These are phyloP conservation scores for Epizoanthus fatuus DNA, from an alignment of 92 coral and sea anemone species.

Conservation along the genomic window DNA sequence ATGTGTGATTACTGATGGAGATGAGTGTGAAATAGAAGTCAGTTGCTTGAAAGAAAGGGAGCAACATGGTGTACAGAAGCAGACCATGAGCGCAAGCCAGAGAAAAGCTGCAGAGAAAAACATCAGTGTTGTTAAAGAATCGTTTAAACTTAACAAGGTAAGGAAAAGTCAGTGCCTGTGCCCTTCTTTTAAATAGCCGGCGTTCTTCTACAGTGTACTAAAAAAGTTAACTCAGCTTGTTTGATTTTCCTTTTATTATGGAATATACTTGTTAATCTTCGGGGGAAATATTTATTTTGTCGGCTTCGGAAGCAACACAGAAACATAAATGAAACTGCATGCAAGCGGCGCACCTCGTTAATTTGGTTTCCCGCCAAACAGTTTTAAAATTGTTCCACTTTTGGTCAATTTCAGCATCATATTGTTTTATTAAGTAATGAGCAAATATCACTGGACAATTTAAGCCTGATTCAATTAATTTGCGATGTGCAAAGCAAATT, in stretches of 20 bases:
- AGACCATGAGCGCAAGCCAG: slow-evolving; percentile 33
- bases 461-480: too few relatives aligned
- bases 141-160: slow-evolving; percentile 40
- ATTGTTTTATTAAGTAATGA: too few relatives aligned
- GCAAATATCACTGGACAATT: too few relatives aligned
- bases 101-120: slow-evolving; percentile 39
- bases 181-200: slow-evolving; percentile 35
- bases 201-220: slow-evolving; percentile 36
- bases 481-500: too few relatives aligned
- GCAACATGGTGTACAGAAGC: slow-evolving; percentile 37
- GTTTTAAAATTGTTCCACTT: too few relatives aligned
- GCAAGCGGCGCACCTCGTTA: too few relatives aligned
- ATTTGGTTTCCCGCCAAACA: too few relatives aligned
- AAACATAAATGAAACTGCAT: too few relatives aligned
- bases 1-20: slow-evolving; percentile 36
- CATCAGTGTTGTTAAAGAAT: slow-evolving; percentile 40
- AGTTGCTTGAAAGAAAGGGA: slow-evolving; percentile 42
- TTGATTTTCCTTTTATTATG: slow-evolving; percentile 15
- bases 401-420: too few relatives aligned
- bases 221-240: slow-evolving; percentile 30
- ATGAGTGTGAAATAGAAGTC: slow-evolving; percentile 38
- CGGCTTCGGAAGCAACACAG: too few relatives aligned
- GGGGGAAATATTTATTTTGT: too few relatives aligned
- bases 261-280: background rate
- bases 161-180: slow-evolving; percentile 35